Evolutionary conservation across 2,888 invertebrate species (phyloP).

Genomic region (Cryptops parisi): DNA sequence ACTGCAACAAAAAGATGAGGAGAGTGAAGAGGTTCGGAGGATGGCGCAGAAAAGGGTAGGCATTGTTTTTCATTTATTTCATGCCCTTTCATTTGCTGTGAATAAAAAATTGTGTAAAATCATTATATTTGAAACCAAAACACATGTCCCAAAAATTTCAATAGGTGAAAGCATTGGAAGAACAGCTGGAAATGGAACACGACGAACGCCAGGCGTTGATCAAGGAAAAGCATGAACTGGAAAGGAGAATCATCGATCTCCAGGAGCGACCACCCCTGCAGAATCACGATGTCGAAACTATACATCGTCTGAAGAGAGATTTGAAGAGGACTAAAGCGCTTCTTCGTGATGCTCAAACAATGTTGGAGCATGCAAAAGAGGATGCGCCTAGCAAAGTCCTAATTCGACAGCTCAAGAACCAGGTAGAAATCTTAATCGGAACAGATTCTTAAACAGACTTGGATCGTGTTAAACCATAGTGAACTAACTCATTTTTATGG

Average conservation of each 20-base stretch:
- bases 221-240: constrained; percentile 81
- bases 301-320: constrained; percentile 52
- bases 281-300: constrained; percentile 22
- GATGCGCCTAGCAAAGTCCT: constrained; percentile 68
- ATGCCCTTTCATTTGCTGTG: background rate
- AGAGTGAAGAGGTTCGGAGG: constrained; percentile 79
- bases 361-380: constrained; percentile 73
- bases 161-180: constrained; percentile 58
- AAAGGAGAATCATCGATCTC: constrained; percentile 62
- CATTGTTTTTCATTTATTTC: background rate
- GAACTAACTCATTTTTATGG: too few species aligned
- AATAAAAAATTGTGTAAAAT: too few species aligned
- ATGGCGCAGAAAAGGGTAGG: constrained; percentile 75
- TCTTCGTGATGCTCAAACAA: constrained; percentile 78
- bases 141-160: too few species aligned
- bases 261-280: constrained; percentile 44
- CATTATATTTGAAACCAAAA: too few species aligned
- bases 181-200: constrained; percentile 83
- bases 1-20: constrained; percentile 78
- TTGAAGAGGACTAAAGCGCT: constrained; percentile 77
- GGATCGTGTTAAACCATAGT: too few species aligned
- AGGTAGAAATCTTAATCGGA: too few species aligned
- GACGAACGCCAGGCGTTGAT: constrained; percentile 72
- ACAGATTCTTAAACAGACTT: too few species aligned
- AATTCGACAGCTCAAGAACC: constrained; percentile 60